Evolutionary conservation across 1,140 invertebrate genomes (phyloP), one percentile per base, ranked within the genome.

Genomic region (Dendroctonus valens): DNA sequence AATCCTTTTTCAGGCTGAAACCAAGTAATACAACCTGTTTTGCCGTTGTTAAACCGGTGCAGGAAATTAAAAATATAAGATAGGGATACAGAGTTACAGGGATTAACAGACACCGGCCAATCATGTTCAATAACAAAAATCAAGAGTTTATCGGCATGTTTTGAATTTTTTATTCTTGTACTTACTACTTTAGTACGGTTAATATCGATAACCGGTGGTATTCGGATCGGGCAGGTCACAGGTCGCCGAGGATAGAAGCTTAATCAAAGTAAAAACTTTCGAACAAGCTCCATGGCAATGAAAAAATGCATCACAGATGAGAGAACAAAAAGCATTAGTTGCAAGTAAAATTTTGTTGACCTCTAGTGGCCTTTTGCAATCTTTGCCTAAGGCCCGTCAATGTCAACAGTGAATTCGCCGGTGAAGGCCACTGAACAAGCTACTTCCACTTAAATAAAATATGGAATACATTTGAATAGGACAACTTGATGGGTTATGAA

Each of bases 291-390:
- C 50, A 12, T 38, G 9, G 6, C 5, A 55, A 55, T 38, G 8
- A 41, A 41, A 55, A 55, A 41, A 55, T 39, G 11, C 9, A 55
- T 12, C 8, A 44, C 11, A 44, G 46, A 46, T 15, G 12, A 59
- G 46, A 59, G 7, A 9, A 42, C 12, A 59, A 59, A 7, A 59
- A 46, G 8, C 26, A 7, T 39, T 55, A 9, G 8, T 59, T 44
- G 15, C 41, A 42, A 7, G 41, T 15, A 8, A 59, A 59, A 59
- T 44, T 15, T 59, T 59, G 71, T 75, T 77, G 74, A 77, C 75
- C 76, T 74, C 74, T 75, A 73, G 59, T 74, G 73, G 76, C 76
- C 75, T 76, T 77, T 77, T 75, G 75, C 74, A 76, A 74, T 75
- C 76, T 77, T 77, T 74, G 74, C 72, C 71, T 74, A 76, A 69